Base-by-base conservation (phyloP, 2,797 vertebrate species). In the Rhinichthys osculus region DNA sequence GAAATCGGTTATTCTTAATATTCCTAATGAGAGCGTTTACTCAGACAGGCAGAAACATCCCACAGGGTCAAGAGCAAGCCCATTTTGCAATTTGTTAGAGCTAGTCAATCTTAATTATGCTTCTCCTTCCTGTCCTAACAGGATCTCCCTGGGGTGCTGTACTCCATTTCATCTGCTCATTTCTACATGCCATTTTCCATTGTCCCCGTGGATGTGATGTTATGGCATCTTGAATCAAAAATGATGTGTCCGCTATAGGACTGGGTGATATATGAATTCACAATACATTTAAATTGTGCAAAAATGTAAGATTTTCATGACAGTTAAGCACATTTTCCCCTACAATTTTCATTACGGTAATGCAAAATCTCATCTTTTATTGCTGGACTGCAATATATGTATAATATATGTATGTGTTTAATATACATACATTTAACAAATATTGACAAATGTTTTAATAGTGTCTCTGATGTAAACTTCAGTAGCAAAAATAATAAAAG, bases 21-120 rank as follows among this genome's bases (percentile, higher is more conserved):
- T 87, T 89, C 84, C 87, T 83, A 86, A 88, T 89, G 71, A 72
- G 84, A 78, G 72, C 74, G 83, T 90, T 91, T 87, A 87, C 88
- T 87, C 86, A 40, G 84, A 87, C 33, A 67, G 52, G 80, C 42
- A 67, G 77, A 86, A 85, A 74, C 33, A 85, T 79, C 88, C 80
- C 87, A 38, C 78, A 73, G 87, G 89, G 90, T 66, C 83, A 79
- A 77, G 77, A 64, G 85, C 85, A 83, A 78, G 78, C 76, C 78
- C 57, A 86, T 89, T 87, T 78, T 87, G 88, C 91, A 85, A 86
- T 88, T 85, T 84, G 80, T 86, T 59, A 86, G 90, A 88, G 85
- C 47, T 82, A 87, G 91, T 84, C 89, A 85, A 64, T 91, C 81
- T 88, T 90, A 80, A 91, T 92, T 89, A 89, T 52, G 66, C 47